Evolutionary conservation across 2,797 vertebrate species (phyloP).

Genomic region (Arrhamphus sclerolepis): DNA sequence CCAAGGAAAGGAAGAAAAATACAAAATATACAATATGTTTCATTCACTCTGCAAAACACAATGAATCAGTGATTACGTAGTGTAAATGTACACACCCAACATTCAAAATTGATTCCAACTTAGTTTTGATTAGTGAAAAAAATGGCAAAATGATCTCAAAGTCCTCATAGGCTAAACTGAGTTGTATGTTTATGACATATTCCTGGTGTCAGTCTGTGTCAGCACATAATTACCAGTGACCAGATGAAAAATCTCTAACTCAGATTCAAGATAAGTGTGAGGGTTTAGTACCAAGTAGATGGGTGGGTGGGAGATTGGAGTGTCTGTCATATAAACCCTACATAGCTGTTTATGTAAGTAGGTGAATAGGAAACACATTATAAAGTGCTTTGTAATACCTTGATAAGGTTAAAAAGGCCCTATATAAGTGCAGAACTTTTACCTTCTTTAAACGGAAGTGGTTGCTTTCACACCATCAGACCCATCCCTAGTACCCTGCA

Average conservation of each 20-base stretch:
- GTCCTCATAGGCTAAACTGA: not conserved
- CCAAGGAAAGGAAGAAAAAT: slow-evolving; percentile 4
- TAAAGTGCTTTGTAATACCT: not conserved
- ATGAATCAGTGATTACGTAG: slow-evolving; percentile 5
- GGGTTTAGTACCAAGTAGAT: slow-evolving; percentile 2
- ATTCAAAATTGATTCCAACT: slow-evolving; percentile 8
- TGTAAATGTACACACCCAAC: slow-evolving; percentile 23
- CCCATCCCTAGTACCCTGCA: slow-evolving; percentile 16
- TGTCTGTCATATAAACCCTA: slow-evolving; percentile 7
- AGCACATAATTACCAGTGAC: slow-evolving; percentile 8
- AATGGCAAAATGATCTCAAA: slow-evolving; percentile 13
- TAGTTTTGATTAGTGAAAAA: slow-evolving; percentile 16
- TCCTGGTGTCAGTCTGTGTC: slow-evolving; percentile 12
- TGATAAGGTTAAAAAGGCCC: not conserved
- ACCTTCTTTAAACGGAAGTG: not conserved
- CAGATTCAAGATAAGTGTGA: slow-evolving; percentile 15
- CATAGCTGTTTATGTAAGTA: not conserved
- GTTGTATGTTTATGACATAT: not conserved
- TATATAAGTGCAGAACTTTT: not conserved
- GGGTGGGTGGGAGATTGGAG: slow-evolving; percentile 10
- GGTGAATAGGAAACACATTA: not conserved
- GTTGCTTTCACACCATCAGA: slow-evolving; percentile 26
- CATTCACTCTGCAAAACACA: slow-evolving; percentile 19
- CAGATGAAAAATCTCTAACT: slow-evolving; percentile 20
- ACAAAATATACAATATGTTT: slow-evolving; percentile 19